Evolutionary conservation across 1,140 invertebrate genomes (phyloP), one percentile per base, ranked within the genome.

Genomic region (Drosophila pectinifera): DNA sequence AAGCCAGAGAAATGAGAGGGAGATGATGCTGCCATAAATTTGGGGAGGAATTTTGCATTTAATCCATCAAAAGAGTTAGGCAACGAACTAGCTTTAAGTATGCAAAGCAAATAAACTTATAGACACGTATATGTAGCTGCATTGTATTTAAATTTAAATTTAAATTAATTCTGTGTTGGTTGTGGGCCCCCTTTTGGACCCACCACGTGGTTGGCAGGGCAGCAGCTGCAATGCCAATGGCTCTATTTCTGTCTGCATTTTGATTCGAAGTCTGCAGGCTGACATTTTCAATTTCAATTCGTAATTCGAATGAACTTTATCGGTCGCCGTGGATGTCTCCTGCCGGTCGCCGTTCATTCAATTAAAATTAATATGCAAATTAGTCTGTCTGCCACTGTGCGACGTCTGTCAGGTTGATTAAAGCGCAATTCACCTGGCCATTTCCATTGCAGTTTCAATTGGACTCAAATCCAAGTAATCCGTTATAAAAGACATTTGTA

Each of bases 291-390:
- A 65, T 55, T 64, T 72, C 58, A 55, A 69, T 75, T 70, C 38
- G 48, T 59, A 55, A 69, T 75, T 70, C 38, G 42, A 55, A 18
- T 77, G 48, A 62, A 77, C 67, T 73, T 53, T 73, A 54, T 65
- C 64, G 70, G 58, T 53, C 31, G 56, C 39, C 39, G 57, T 46
- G 42, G 64, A 64, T 57, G 57, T 62, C 57, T 65, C 45, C 53
- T 24, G 55, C 36, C 20, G 45, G 16, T 41, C 41, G 45, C 34
- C 82, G 79, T 26, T 61, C 57, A 77, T 41, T 88, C 83, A 88
- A 89, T 88, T 88, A 88, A 88, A 89, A 88, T 88, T 89, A 88
- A 88, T 88, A 88, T 88, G 83, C 80, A 89, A 88, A 88, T 88
- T 89, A 84, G 67, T 83, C 54, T 59, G 39, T 48, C 77, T 65